Evolutionary conservation across 2,888 invertebrate species (phyloP).

Genomic region (Phasia obesa): DNA sequence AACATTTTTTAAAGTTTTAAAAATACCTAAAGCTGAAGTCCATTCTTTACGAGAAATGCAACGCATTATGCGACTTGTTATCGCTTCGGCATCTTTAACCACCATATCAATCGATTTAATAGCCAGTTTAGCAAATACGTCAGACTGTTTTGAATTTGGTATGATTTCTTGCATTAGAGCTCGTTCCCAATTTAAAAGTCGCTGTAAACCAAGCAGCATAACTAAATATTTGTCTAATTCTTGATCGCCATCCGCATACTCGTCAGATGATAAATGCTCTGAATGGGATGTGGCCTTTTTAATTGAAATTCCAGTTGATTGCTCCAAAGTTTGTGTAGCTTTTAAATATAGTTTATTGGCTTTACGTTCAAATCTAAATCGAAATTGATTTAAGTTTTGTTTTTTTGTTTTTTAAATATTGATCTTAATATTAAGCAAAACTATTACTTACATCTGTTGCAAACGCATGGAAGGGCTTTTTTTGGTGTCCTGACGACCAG

Average conservation of each 20-base stretch:
- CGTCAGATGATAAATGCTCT: constrained; percentile 81
- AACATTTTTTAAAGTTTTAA: constrained; percentile 91
- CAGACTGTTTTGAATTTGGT: constrained; percentile 90
- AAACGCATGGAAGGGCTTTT: constrained; percentile 90
- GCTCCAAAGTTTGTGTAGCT: constrained; percentile 92
- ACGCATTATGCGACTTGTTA: constrained; percentile 89
- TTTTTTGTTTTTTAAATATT: no score
- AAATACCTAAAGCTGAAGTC: constrained; percentile 90
- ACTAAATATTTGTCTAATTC: constrained; percentile 93
- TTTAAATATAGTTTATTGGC: constrained; percentile 92
- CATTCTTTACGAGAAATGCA: constrained; percentile 91
- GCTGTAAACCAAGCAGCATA: constrained; percentile 91
- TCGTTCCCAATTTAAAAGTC: constrained; percentile 94
- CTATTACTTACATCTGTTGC: constrained; percentile 88
- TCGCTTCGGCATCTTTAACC: constrained; percentile 92
- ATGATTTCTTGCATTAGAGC: constrained; percentile 92
- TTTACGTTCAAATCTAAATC: constrained; percentile 87
- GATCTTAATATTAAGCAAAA: neutral
- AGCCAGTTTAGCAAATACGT: constrained; percentile 92
- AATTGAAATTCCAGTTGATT: constrained; percentile 90
- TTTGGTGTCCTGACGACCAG: constrained; percentile 89
- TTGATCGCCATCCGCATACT: constrained; percentile 86
- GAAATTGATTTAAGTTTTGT: neutral
- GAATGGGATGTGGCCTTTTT: constrained; percentile 83
- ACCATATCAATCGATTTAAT: constrained; percentile 92